These are phyloP conservation scores for Virgularia gustaviana DNA, from an alignment of 92 coral and sea anemone species.

Conservation along the genomic window DNA sequence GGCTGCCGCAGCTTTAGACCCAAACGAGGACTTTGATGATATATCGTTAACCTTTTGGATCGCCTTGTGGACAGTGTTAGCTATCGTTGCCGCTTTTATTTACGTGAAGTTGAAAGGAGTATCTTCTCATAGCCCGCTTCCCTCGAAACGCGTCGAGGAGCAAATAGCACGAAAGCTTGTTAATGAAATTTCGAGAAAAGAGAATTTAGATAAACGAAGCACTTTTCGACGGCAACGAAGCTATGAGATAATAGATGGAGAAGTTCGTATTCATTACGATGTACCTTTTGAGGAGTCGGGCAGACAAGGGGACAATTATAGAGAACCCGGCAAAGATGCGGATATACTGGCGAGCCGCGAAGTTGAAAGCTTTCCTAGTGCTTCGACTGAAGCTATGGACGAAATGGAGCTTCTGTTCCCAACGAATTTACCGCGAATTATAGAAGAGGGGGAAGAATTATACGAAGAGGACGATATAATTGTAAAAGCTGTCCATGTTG, in stretches of 20 bases:
- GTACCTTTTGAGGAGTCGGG: constrained; percentile 33
- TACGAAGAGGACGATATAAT: constrained; percentile 29
- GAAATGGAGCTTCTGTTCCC: constrained; percentile 87
- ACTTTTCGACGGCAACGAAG: constrained; percentile 35
- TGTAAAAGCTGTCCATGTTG: neutral
- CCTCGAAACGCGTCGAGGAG: neutral
- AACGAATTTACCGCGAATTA: constrained; percentile 73
- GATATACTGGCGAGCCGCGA: constrained; percentile 23
- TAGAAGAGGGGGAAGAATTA: constrained; percentile 77
- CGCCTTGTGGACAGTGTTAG: constrained; percentile 20
- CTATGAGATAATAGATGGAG: constrained; percentile 62
- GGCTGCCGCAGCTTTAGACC: too few relatives aligned
- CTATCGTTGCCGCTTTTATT: constrained; percentile 22
- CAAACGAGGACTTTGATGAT: constrained; percentile 12
- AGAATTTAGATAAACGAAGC: constrained; percentile 1
- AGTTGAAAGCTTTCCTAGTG: constrained; percentile 32
- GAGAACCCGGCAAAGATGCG: neutral
- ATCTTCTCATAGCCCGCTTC: neutral
- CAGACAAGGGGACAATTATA: neutral
- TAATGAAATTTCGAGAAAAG: constrained; percentile 20
- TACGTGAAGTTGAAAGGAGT: constrained; percentile 27
- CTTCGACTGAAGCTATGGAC: constrained; percentile 81
- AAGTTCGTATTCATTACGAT: constrained; percentile 73
- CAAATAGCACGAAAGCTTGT: constrained; percentile 30
- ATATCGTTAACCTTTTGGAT: constrained; percentile 41